Conservation (phyloP, 2,888 invertebrate species). For the Epistrophe grossulariae region DNA sequence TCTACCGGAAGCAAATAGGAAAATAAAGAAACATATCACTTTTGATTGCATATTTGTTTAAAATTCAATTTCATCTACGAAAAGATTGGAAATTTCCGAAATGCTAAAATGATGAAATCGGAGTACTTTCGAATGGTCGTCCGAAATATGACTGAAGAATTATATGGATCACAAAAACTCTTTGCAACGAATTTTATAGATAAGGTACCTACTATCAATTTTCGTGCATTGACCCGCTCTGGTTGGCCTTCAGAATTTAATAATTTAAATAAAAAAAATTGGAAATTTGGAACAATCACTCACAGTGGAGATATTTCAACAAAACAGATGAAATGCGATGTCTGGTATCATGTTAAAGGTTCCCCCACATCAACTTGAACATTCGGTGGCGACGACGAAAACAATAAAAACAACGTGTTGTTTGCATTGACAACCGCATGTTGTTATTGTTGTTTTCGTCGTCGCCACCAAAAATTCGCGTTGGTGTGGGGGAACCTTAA, state of each 20-base stretch:
- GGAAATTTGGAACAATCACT: not conserved
- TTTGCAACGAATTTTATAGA: conserved; percentile 18
- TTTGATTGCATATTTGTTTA: conserved; percentile 26
- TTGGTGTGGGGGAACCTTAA: too few species aligned
- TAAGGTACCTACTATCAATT: conserved; percentile 28
- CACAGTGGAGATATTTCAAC: not conserved
- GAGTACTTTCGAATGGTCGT: conserved; percentile 25
- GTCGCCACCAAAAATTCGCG: too few species aligned
- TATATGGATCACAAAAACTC: not conserved
- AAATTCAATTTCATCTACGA: not conserved
- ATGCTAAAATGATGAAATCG: not conserved
- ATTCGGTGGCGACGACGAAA: too few species aligned
- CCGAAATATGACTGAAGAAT: conserved; percentile 19
- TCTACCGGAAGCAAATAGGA: conserved; percentile 48
- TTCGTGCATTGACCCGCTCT: conserved; percentile 27
- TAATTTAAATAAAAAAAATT: conserved; percentile 10
- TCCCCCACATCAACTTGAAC: too few species aligned
- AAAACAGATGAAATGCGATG: not conserved
- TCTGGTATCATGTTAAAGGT: too few species aligned
- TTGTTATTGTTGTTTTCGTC: too few species aligned
- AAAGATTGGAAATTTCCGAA: not conserved
- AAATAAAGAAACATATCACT: conserved; percentile 4
- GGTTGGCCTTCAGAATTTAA: conserved; percentile 6
- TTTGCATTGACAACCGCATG: too few species aligned
- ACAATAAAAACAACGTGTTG: too few species aligned